Evolutionary conservation across 2,888 invertebrate species (phyloP).

Genomic region (Limnephilus lunatus): DNA sequence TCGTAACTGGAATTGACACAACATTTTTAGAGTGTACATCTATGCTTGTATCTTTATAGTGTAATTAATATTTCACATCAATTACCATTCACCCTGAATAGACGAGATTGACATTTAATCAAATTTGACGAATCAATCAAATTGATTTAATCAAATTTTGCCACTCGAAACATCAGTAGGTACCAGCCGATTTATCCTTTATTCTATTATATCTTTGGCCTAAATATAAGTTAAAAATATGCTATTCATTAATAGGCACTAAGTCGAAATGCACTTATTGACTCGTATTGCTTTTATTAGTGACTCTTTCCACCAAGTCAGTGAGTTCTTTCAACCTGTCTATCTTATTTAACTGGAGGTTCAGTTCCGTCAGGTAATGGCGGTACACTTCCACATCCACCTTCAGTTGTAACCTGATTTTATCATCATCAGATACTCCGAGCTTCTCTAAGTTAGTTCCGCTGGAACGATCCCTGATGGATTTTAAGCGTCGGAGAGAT

Average conservation of each 20-base stretch:
- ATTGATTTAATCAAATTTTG: not conserved
- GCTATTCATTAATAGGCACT: constrained; percentile 58
- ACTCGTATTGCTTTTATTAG: constrained; percentile 68
- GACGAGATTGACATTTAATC: not conserved
- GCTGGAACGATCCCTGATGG: constrained; percentile 82
- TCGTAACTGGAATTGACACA: not conserved
- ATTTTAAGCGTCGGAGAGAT: constrained; percentile 92
- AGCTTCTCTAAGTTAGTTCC: constrained; percentile 75
- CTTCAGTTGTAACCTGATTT: constrained; percentile 92
- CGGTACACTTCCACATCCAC: constrained; percentile 90
- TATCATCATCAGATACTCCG: constrained; percentile 92
- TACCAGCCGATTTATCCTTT: not conserved
- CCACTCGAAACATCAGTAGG: not conserved
- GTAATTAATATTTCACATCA: not conserved
- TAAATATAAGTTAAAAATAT: constrained; percentile 19
- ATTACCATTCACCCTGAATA: not conserved
- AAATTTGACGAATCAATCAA: no score
- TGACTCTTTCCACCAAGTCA: constrained; percentile 80
- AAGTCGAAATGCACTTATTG: constrained; percentile 63
- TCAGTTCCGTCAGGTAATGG: constrained; percentile 78
- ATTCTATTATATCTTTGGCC: constrained; percentile 53
- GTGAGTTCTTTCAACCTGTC: constrained; percentile 80
- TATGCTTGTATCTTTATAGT: not conserved
- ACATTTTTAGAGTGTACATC: not conserved
- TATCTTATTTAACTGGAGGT: constrained; percentile 77